phyloP scores from a whole-genome alignment of 1,140 invertebrate genomes.

The Cydia fagiglandana region DNA sequence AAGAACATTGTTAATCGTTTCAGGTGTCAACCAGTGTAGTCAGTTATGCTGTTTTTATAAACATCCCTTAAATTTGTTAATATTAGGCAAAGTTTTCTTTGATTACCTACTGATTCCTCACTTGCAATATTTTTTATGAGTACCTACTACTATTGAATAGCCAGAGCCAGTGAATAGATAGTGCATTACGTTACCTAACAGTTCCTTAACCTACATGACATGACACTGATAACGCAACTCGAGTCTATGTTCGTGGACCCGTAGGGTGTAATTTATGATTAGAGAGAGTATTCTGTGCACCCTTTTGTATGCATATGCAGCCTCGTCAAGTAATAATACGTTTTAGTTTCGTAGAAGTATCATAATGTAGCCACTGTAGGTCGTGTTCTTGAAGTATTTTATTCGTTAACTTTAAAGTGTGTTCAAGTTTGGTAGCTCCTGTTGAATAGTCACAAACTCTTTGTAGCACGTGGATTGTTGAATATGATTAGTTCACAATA shows the following conservation, averaged over 20 bases:
- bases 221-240: slow-evolving; percentile 5
- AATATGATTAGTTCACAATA: no score
- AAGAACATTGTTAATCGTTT: no score
- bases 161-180: neutral
- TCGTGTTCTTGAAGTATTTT: no score
- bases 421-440: neutral
- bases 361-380: neutral
- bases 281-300: neutral
- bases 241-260: slow-evolving; percentile 1
- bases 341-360: neutral
- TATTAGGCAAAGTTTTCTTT: no score
- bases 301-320: neutral
- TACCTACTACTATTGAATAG: neutral
- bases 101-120: no score
- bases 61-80: no score
- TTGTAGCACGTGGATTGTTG: no score
- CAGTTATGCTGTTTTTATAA: no score
- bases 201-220: slow-evolving; percentile 18
- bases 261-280: slow-evolving; percentile 11
- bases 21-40: no score
- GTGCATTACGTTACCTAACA: slow-evolving; percentile 10
- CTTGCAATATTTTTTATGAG: no score
- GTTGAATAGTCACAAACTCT: no score
- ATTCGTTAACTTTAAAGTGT: neutral
- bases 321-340: neutral